These are phyloP conservation scores for Elephantulus edwardii DNA, from an alignment of 2,113 vertebrate species.

Conservation along the genomic window DNA sequence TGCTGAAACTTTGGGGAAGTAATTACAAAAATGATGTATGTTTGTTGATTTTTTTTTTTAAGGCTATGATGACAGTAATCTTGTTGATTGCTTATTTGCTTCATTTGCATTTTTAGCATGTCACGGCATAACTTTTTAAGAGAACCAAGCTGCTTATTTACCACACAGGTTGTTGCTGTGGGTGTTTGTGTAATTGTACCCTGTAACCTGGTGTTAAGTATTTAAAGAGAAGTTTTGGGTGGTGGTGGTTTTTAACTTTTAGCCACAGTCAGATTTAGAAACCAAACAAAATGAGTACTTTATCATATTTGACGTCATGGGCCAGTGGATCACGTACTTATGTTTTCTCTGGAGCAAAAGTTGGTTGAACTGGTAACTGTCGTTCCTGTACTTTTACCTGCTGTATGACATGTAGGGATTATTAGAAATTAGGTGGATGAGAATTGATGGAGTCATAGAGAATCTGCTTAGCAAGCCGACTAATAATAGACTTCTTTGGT, in stretches of 20 bases:
- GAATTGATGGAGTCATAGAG: slow-evolving; percentile 27
- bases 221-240: slow-evolving; percentile 39
- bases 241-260: slow-evolving; percentile 48
- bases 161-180: background rate
- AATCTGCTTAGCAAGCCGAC: slow-evolving; percentile 4
- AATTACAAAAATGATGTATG: background rate
- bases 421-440: background rate
- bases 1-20: slow-evolving; percentile 20
- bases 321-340: background rate
- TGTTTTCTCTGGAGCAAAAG: slow-evolving; percentile 29
- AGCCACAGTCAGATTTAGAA: slow-evolving; percentile 34
- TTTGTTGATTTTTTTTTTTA: background rate
- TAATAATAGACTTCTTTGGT: background rate
- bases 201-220: slow-evolving; percentile 46
- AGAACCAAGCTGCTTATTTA: slow-evolving; percentile 58
- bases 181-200: slow-evolving; percentile 45
- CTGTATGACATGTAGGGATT: background rate
- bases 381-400: background rate
- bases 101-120: slow-evolving; percentile 38
- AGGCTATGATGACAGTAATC: slow-evolving; percentile 49
- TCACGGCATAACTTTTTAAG: slow-evolving; percentile 31
- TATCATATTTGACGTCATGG: background rate
- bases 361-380: slow-evolving; percentile 45
- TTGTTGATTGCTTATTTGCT: slow-evolving; percentile 34
- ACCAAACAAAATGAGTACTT: background rate